A percentile compares a stretch with the other conserved stretches of the same genome.
Evolutionary conservation across 1,140 invertebrate species (phyloP).

Genomic region (Microvelia longipes): DNA sequence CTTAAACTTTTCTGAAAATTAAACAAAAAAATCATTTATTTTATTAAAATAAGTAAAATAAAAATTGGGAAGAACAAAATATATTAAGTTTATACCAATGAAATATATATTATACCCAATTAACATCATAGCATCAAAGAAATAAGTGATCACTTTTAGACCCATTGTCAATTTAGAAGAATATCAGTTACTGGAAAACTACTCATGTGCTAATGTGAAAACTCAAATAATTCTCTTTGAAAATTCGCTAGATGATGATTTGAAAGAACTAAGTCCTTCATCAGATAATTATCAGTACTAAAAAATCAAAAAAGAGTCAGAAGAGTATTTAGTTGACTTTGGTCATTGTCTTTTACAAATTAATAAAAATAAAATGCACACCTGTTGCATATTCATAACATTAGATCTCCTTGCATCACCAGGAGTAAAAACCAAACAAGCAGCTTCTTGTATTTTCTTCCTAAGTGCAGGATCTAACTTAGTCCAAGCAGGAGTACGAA

Average conservation of each 20-base stretch:
- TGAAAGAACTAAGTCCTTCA: too few relatives aligned
- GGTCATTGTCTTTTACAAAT: too few relatives aligned
- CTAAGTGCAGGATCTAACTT: conserved; percentile 44
- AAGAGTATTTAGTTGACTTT: too few relatives aligned
- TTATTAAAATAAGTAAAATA: background rate
- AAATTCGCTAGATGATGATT: too few relatives aligned
- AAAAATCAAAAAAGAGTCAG: too few relatives aligned
- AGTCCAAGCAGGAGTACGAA: conserved; percentile 43
- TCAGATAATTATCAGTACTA: too few relatives aligned
- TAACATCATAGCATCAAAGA: background rate
- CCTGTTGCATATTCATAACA: background rate
- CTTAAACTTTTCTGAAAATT: background rate
- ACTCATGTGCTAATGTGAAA: too few relatives aligned
- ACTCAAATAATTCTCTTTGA: too few relatives aligned
- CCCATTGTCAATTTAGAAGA: background rate
- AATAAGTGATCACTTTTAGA: background rate
- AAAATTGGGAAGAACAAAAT: background rate
- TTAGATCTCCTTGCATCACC: conserved; percentile 9
- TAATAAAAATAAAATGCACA: too few relatives aligned
- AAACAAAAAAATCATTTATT: background rate
- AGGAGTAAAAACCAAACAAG: conserved; percentile 37
- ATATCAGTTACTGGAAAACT: background rate
- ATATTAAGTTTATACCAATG: background rate
- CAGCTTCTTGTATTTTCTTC: conserved; percentile 40
- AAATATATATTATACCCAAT: background rate